phyloP scores from a whole-genome alignment of 2,888 invertebrate genomes.

The Mamestra brassicae region DNA sequence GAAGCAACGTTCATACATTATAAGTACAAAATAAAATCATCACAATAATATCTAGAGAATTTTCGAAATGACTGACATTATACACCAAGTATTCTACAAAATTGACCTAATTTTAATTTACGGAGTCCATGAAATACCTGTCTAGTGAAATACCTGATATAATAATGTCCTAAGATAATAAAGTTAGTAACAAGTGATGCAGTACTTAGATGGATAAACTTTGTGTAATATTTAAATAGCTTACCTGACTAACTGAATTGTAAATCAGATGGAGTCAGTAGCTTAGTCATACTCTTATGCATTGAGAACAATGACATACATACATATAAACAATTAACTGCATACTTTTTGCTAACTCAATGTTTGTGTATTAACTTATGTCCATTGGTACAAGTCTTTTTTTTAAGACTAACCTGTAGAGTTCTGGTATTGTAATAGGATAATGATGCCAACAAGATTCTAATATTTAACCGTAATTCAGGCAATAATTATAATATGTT shows the following conservation, averaged over 20 bases:
- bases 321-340: conserved; percentile 51
- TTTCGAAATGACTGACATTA: conserved; percentile 66
- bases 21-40: conserved; percentile 80
- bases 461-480: conserved; percentile 67
- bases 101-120: conserved; percentile 68
- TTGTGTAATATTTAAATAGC: conserved; percentile 50
- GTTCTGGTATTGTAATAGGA: conserved; percentile 65
- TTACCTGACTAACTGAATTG: conserved; percentile 58
- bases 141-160: conserved; percentile 66
- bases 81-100: conserved; percentile 67
- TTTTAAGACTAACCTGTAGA: conserved; percentile 55
- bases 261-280: conserved; percentile 59
- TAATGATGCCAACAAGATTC: conserved; percentile 71
- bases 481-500: conserved; percentile 78
- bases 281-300: conserved; percentile 48
- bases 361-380: conserved; percentile 60
- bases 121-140: conserved; percentile 65
- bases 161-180: conserved; percentile 62
- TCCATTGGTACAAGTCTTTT: conserved; percentile 54
- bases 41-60: conserved; percentile 65
- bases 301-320: conserved; percentile 53
- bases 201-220: conserved; percentile 50
- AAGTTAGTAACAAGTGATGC: conserved; percentile 63
- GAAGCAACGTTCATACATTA: conserved; percentile 70
- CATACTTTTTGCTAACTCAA: conserved; percentile 64